Conservation (phyloP, 2,888 invertebrate genomes). For the Tanytarsus gracilentus region DNA sequence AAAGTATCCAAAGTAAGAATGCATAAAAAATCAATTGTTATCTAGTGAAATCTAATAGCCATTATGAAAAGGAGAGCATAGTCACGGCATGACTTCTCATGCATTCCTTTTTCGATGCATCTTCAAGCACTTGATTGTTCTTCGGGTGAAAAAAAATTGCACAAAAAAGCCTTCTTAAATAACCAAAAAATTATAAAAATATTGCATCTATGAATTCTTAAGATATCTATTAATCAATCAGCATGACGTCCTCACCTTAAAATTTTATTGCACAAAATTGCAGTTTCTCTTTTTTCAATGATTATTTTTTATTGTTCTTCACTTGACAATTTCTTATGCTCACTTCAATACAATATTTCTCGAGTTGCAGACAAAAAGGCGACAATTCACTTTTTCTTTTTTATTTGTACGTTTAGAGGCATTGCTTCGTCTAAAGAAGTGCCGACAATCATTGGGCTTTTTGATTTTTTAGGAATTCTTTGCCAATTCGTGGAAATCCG, state of each 20-base stretch:
- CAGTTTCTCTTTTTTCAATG: conserved; percentile 3
- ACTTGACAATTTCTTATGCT: conserved; percentile 22
- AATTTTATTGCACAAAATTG: conserved; percentile 19
- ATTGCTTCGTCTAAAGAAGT: neutral
- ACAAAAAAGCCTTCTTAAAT: neutral
- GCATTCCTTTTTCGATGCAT: neutral
- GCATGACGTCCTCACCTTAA: neutral
- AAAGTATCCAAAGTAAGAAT: neutral
- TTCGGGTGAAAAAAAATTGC: neutral
- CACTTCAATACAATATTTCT: neutral
- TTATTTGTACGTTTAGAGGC: neutral
- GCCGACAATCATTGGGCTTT: neutral
- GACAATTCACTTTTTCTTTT: neutral
- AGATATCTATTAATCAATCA: conserved; percentile 12
- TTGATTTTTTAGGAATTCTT: neutral
- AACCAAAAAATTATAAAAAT: conserved; percentile 15
- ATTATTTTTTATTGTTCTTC: neutral
- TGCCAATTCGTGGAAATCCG: neutral
- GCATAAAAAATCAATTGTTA: conserved; percentile 14
- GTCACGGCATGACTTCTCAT: conserved; percentile 10
- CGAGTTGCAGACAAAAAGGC: conserved; percentile 12
- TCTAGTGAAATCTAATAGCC: neutral
- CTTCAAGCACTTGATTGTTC: conserved; percentile 1
- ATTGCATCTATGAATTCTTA: conserved; percentile 5
- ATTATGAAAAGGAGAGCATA: conserved; percentile 11